Base-by-base conservation (phyloP, 2,113 vertebrate species). In the Nannospalax galili region DNA sequence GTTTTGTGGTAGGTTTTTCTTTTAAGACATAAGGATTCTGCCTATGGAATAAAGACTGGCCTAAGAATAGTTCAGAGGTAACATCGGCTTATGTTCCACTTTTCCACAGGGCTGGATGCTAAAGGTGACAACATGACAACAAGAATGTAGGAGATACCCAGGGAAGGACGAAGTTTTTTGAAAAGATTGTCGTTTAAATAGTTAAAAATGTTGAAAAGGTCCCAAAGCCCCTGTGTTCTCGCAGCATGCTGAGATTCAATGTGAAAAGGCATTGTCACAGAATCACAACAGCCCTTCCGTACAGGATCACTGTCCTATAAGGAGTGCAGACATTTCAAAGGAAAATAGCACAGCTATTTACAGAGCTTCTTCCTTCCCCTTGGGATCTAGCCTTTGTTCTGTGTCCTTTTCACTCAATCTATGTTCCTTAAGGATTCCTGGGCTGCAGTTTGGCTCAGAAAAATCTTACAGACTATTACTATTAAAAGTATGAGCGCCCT, bases 301-400 rank as follows among this genome's bases (percentile, higher is more conserved):
- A 15, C 40, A 62, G 0, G 16, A 37, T 70, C 74, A 2, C 32
- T 37, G 0, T n/a, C 73, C 91, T 37, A 24, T 11, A 86, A 11
- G 81, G 94, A 90, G 77, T 26, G 48, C 69, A 84, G 89, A 84
- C 45, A 67, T 72, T 87, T 97, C 88, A 85, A 90, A 96, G 85
- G 92, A 94, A 97, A 96, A 94, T 12, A 60, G 96, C 94, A 37
- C 19, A 87, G 78, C 62, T 93, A 75, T 95, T 97, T 92, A 88
- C 35, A 96, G 92, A 95, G 52, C 42, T 16, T 95, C 95, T 95
- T 75, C 42, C 65, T 81, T 96, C 35, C 95, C 88, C 91, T 90
- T 65, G 73, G 48, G 74, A 93, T n/a, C 92, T 93, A 10, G 70
- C 88, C 91, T 88, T 97, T 97, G 88, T 96, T 91, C 86, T 72